phyloP scores from a whole-genome alignment of 2,113 vertebrate genomes.

The Micronycteris hirsuta region DNA sequence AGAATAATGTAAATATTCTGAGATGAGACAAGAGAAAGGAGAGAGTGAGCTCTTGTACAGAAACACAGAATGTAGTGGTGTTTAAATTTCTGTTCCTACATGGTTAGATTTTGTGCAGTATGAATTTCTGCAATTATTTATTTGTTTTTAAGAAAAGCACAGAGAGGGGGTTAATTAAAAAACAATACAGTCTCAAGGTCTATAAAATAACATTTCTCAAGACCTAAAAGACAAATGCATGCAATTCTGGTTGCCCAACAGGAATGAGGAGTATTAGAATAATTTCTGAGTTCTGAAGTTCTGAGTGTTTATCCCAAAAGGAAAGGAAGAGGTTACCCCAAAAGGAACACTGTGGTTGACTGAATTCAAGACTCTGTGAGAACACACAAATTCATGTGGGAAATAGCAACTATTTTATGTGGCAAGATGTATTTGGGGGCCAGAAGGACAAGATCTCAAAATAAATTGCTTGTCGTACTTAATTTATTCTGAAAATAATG shows the following conservation, averaged over 20 bases:
- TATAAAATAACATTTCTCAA: background rate
- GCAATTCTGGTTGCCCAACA: background rate
- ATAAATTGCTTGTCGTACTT: background rate
- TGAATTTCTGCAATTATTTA: background rate
- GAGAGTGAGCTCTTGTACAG: rapidly evolving
- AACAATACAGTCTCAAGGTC: background rate
- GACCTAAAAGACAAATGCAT: background rate
- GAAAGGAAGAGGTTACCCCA: background rate
- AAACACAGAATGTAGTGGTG: background rate
- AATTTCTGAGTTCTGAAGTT: background rate
- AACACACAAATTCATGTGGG: background rate
- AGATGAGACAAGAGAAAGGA: background rate
- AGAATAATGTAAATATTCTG: background rate
- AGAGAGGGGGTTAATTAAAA: background rate
- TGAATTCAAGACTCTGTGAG: background rate
- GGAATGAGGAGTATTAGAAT: background rate
- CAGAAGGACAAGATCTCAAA: background rate
- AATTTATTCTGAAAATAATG: background rate
- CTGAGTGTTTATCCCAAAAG: background rate
- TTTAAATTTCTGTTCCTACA: background rate
- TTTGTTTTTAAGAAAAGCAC: background rate
- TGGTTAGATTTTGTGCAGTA: background rate
- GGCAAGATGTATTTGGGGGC: background rate
- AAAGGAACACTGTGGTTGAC: no score
- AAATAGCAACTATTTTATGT: background rate